Evolutionary conservation across 1,140 invertebrate genomes (phyloP).

Genomic region (Drosophila ananassae): DNA sequence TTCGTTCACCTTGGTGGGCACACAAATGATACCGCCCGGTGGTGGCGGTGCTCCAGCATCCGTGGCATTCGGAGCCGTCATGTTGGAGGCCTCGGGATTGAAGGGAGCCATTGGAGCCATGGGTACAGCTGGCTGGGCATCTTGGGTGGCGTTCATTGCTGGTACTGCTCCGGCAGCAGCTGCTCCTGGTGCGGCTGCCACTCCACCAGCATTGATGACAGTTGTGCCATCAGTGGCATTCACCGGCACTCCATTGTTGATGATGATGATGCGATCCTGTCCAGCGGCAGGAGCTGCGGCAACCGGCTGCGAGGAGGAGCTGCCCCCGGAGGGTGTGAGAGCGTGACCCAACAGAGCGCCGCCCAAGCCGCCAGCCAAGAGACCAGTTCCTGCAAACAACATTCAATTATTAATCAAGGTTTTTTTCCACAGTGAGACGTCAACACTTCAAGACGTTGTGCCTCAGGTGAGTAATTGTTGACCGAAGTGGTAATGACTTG

Average conservation of each 20-base stretch:
- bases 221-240: slow-evolving; percentile 73
- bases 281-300: slow-evolving; percentile 56
- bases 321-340: slow-evolving; percentile 64
- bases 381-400: slow-evolving; percentile 59
- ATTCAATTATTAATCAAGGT: background rate
- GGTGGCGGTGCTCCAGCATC: slow-evolving; percentile 46
- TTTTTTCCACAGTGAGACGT: slow-evolving; percentile 1
- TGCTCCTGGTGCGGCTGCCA: slow-evolving; percentile 40
- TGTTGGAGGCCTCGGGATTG: slow-evolving; percentile 83
- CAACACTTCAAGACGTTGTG: background rate
- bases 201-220: slow-evolving; percentile 68
- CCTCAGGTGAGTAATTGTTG: background rate
- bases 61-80: slow-evolving; percentile 68
- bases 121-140: slow-evolving; percentile 41
- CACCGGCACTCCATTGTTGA: slow-evolving; percentile 76
- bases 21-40: slow-evolving; percentile 76
- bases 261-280: slow-evolving; percentile 78
- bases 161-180: slow-evolving; percentile 13
- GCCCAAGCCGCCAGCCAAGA: slow-evolving; percentile 72
- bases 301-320: slow-evolving; percentile 40
- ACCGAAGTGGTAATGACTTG: background rate
- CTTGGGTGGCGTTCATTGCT: slow-evolving; percentile 37
- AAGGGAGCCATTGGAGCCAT: slow-evolving; percentile 46
- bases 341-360: slow-evolving; percentile 75
- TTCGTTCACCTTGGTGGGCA: slow-evolving; percentile 76